phyloP scores from a whole-genome alignment of 1,140 invertebrate genomes.

The Lasioglossum albipes region DNA sequence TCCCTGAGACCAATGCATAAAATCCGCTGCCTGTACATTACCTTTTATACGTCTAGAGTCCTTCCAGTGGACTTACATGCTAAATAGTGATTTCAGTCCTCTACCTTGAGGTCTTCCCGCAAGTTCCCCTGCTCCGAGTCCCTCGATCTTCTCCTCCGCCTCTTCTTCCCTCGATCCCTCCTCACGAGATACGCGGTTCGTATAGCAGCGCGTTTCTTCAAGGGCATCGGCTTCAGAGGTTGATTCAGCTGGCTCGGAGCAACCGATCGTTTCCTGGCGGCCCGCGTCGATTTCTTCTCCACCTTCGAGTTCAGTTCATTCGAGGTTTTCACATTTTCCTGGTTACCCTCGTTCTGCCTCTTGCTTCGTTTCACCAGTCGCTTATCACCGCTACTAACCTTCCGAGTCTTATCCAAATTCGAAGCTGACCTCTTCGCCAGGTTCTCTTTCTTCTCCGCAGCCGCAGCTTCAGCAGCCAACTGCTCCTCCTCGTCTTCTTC shows the following conservation, averaged over 20 bases:
- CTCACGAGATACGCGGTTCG: constrained; percentile 25
- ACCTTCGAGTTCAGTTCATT: neutral
- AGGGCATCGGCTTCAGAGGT: neutral
- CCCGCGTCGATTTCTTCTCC: neutral
- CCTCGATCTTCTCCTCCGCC: constrained; percentile 1
- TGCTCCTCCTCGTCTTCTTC: constrained; percentile 33
- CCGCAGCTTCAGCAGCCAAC: neutral
- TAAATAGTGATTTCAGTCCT: neutral
- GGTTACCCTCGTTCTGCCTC: constrained; percentile 4
- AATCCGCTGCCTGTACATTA: too few relatives aligned
- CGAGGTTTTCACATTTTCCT: neutral
- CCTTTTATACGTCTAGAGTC: too few relatives aligned
- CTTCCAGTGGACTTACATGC: neutral
- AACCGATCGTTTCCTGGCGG: constrained; percentile 5
- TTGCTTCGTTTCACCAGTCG: constrained; percentile 9
- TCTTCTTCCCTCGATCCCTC: constrained; percentile 26
- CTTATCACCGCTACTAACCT: neutral
- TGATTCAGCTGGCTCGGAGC: neutral
- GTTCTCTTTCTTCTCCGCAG: neutral
- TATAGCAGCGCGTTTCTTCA: constrained; percentile 26
- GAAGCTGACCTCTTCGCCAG: constrained; percentile 20
- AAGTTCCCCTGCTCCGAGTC: neutral
- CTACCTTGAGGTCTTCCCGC: constrained; percentile 20
- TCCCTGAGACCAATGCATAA: too few relatives aligned
- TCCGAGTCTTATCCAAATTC: neutral